Evolutionary conservation across 2,113 vertebrate genomes (phyloP).

Genomic region (Collichthys lucidus): DNA sequence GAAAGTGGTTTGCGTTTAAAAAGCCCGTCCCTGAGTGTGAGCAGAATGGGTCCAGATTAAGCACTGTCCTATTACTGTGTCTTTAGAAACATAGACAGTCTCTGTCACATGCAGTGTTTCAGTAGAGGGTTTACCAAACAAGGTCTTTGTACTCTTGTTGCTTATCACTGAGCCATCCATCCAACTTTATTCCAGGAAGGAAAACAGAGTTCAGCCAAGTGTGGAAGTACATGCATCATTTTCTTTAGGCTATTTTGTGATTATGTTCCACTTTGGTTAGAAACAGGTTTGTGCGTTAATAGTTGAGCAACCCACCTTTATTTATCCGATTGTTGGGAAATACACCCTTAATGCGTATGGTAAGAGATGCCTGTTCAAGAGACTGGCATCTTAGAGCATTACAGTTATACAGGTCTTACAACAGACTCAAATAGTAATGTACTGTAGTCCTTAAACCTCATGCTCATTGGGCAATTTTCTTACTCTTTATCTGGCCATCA

Average conservation of each 20-base stretch:
- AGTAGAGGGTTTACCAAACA: conserved; percentile 43
- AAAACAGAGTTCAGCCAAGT: conserved; percentile 17
- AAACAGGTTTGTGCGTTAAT: conserved; percentile 7
- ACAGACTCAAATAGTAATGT: no score
- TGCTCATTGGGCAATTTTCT: no score
- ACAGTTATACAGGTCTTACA: no score
- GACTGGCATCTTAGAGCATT: no score
- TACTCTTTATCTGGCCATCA: no score
- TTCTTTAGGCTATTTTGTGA: conserved; percentile 38
- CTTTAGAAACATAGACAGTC: conserved; percentile 55
- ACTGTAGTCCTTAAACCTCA: no score
- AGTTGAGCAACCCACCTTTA: background rate
- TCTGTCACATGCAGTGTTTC: conserved; percentile 68
- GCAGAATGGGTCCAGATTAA: no score
- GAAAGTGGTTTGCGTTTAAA: conserved; percentile 46
- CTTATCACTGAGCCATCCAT: conserved; percentile 57
- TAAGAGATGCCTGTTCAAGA: conserved; percentile 5
- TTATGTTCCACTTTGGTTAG: conserved; percentile 28
- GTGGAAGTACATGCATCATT: conserved; percentile 13
- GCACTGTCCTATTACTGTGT: conserved; percentile 43
- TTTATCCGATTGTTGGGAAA: conserved; percentile 54
- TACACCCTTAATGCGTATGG: conserved; percentile 15
- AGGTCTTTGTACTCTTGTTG: conserved; percentile 35
- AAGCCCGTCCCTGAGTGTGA: conserved; percentile 57
- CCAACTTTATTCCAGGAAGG: conserved; percentile 28